Evolutionary conservation across 1,140 invertebrate species (phyloP).

Genomic region (Zaprionus inermis): DNA sequence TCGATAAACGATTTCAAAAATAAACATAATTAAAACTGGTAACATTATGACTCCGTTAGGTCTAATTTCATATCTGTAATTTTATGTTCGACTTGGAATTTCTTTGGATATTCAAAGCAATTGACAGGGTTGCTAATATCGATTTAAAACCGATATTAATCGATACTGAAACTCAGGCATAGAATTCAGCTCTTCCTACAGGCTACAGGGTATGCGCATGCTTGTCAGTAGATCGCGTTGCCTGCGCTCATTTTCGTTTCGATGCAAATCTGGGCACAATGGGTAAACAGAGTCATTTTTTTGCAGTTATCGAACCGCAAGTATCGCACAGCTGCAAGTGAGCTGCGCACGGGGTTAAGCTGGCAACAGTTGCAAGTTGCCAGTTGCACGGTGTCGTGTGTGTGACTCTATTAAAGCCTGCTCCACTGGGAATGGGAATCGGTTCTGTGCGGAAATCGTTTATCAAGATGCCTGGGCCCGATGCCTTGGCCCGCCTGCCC

Average conservation of each 20-base stretch:
- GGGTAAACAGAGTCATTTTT: constrained; percentile 24
- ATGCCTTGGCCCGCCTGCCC: constrained; percentile 13
- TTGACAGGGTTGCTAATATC: too few relatives aligned
- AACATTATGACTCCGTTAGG: too few relatives aligned
- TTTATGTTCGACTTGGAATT: too few relatives aligned
- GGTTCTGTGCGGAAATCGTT: constrained; percentile 4
- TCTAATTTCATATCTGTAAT: too few relatives aligned
- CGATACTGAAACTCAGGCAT: too few relatives aligned
- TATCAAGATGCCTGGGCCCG: not conserved
- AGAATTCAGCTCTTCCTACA: too few relatives aligned
- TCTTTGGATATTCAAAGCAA: too few relatives aligned
- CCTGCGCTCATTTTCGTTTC: not conserved
- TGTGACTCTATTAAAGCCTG: not conserved
- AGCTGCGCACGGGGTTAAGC: not conserved
- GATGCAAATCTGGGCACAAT: constrained; percentile 31
- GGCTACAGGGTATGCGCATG: not conserved
- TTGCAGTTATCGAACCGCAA: not conserved
- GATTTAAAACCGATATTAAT: too few relatives aligned
- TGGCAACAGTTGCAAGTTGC: not conserved
- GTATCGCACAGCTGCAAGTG: constrained; percentile 16
- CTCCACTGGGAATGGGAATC: not conserved
- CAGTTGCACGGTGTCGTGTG: not conserved
- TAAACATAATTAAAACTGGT: too few relatives aligned
- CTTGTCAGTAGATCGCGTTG: constrained; percentile 1
- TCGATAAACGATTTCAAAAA: too few relatives aligned